Base-by-base conservation (phyloP, 2,888 invertebrate species). In the Thecophora atra region DNA sequence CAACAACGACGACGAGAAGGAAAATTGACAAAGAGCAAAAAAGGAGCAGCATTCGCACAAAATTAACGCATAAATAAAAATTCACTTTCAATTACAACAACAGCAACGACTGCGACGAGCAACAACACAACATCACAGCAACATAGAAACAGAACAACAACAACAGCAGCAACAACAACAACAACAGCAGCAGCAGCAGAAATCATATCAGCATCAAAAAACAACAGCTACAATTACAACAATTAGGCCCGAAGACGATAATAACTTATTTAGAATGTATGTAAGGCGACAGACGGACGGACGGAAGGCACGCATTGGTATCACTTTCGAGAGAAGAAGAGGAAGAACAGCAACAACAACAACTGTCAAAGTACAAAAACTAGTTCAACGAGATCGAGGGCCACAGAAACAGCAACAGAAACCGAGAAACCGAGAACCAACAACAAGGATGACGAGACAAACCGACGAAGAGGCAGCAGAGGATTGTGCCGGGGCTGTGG, bases 261-360 rank as follows among this genome's bases (percentile, higher is more conserved):
- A 70, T 70, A 70, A 70, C 70, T 70, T 70, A 70, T 70, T 70
- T 70, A 52, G 62, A 69, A 70, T 70, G 70, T 51, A 70, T 51
- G 58, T 58, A 58, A 58, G 26, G 58, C 58, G 28, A 58, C 58
- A 17, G 15, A 26, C 15, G 26, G 58, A 26, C 63, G 52, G 70
- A 62, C 70, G 30, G 30, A 52, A 63, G 70, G 63, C 62, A 70
- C 70, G 70, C 70, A 62, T 37, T 37, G 62, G 37, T 52, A 63
- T 62, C 70, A 62, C 63, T 63, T 63, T 52, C 70, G 62, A 30
- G 17, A 42, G 44, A 54, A 19, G 1, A 60, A 62, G 26, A 65
- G 51, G 7, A 65, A 65, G 21, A 21, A 63, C 44, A 44, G 44
- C 44, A 64, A 44, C 51, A 28, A 24, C 28, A 65, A 51, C 62